phyloP scores from a whole-genome alignment of 2,113 vertebrate genomes.

The Tympanuchus pallidicinctus region DNA sequence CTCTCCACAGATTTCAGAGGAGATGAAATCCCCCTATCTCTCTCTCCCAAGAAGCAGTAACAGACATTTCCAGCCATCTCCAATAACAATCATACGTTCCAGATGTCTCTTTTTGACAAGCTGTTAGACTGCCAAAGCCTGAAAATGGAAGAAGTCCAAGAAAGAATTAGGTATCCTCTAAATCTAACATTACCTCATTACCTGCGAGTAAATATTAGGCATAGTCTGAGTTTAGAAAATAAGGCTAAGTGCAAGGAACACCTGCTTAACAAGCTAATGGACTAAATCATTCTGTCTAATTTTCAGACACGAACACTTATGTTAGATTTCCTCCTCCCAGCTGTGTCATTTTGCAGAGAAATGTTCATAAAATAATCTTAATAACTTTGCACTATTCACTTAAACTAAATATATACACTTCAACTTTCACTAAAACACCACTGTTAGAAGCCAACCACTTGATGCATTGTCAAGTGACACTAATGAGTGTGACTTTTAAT shows the following conservation, averaged over 20 bases:
- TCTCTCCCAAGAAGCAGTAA: neutral
- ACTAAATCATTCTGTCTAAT: slow-evolving; percentile 25
- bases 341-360: neutral
- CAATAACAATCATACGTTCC: slow-evolving; percentile 20
- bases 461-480: neutral
- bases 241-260: slow-evolving; percentile 27
- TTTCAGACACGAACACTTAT: slow-evolving; percentile 25
- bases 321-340: slow-evolving; percentile 24
- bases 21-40: neutral
- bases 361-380: slow-evolving; percentile 11
- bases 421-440: slow-evolving; percentile 3
- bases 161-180: slow-evolving; percentile 49
- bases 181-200: slow-evolving; percentile 21
- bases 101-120: slow-evolving; percentile 20
- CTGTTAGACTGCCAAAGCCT: slow-evolving; percentile 19
- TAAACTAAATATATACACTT: slow-evolving; percentile 39
- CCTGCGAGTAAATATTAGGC: slow-evolving; percentile 43
- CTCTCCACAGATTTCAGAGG: neutral
- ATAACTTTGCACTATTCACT: neutral
- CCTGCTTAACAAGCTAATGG: slow-evolving; percentile 22
- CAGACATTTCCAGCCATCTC: slow-evolving; percentile 2
- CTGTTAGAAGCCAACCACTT: slow-evolving; percentile 25
- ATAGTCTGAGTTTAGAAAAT: slow-evolving; percentile 35
- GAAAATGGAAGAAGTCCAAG: slow-evolving; percentile 30
- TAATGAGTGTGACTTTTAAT: slow-evolving; percentile 4